A percentile compares a stretch with the other conserved stretches of the same genome.
Conservation (phyloP, 2,797 vertebrate species). For the Oreortyx pictus region DNA sequence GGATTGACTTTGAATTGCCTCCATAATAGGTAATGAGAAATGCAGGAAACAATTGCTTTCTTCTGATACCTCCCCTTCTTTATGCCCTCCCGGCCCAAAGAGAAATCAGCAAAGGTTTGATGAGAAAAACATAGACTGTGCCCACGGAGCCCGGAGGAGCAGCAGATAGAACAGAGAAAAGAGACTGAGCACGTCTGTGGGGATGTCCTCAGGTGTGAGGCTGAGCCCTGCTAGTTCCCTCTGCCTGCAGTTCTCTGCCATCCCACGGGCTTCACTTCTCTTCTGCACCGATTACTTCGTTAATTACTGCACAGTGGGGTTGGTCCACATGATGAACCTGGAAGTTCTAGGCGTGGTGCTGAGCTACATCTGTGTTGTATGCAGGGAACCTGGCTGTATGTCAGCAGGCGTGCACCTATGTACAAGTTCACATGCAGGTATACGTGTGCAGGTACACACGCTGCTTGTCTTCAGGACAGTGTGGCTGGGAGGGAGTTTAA, state of each 20-base stretch:
- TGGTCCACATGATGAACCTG: not conserved
- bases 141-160: not conserved
- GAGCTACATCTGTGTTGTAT: rapidly evolving
- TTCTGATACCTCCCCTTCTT: not conserved
- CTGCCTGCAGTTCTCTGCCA: not conserved
- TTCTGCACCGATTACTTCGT: rapidly evolving
- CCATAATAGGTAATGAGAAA: not conserved
- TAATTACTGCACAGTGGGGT: rapidly evolving
- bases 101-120: not conserved
- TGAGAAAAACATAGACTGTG: not conserved
- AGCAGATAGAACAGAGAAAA: not conserved
- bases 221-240: not conserved
- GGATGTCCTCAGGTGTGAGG: not conserved
- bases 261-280: not conserved
- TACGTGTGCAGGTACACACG: rapidly evolving
- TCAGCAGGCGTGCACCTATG: rapidly evolving
- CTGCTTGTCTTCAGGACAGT: rapidly evolving
- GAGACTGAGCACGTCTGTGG: rapidly evolving
- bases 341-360: not conserved
- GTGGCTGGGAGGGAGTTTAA: rapidly evolving
- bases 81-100: not conserved
- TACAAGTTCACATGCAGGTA: rapidly evolving
- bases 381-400: too few species aligned
- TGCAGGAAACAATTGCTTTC: not conserved
- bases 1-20: not conserved